phyloP scores from a whole-genome alignment of 1,140 invertebrate genomes.

The Pseudoatta argentina region DNA sequence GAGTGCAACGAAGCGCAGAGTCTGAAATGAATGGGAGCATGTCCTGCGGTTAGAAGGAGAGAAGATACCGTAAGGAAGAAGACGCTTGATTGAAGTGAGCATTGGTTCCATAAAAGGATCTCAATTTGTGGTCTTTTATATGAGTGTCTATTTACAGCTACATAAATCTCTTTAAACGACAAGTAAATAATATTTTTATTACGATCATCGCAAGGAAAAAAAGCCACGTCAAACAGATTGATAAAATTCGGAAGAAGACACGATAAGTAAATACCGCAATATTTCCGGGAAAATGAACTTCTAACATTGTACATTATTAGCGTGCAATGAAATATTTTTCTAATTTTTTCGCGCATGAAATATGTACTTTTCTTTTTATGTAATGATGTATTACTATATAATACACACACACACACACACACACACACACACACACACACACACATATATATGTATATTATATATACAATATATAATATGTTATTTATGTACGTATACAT shows the following conservation, averaged over 20 bases:
- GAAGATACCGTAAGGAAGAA: constrained; percentile 9
- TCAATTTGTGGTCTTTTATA: constrained; percentile 58
- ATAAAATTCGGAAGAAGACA: not conserved
- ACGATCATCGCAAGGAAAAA: not conserved
- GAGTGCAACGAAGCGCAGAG: constrained; percentile 63
- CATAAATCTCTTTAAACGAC: constrained; percentile 23
- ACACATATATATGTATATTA: too few species aligned
- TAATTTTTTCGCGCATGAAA: not conserved
- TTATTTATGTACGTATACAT: too few species aligned
- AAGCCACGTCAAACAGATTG: not conserved
- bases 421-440: too few species aligned
- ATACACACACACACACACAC: too few species aligned
- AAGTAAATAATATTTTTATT: constrained; percentile 50
- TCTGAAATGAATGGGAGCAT: constrained; percentile 69
- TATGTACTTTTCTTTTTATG: not conserved
- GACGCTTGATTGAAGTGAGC: constrained; percentile 38
- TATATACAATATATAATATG: too few species aligned
- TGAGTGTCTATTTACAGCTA: constrained; percentile 15
- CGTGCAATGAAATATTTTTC: not conserved
- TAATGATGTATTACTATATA: not conserved
- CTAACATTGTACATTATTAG: not conserved
- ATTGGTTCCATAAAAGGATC: constrained; percentile 49
- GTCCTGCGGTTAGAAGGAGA: constrained; percentile 49
- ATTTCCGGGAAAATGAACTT: not conserved
- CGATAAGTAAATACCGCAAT: not conserved